Evolutionary conservation across 1,140 invertebrate genomes (phyloP).

Genomic region (Fopius arisanus): DNA sequence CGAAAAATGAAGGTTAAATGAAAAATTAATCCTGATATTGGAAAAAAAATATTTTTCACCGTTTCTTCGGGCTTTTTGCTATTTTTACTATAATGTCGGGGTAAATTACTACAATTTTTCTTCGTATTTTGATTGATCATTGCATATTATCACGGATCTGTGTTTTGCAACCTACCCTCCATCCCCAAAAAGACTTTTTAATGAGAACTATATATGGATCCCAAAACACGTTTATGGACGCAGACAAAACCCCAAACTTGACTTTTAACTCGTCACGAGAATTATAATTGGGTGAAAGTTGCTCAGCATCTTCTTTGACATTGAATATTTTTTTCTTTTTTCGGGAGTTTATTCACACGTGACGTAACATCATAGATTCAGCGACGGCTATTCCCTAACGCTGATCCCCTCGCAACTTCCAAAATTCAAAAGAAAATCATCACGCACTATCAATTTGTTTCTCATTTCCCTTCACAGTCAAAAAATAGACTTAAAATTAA

Average conservation of each 20-base stretch:
- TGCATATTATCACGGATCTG: not conserved
- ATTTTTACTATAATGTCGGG: not conserved
- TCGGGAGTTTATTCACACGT: not conserved
- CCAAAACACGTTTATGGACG: constrained; percentile 2
- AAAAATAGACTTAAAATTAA: too few species aligned
- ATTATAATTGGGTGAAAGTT: constrained; percentile 7
- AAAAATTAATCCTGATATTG: too few species aligned
- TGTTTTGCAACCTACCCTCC: not conserved
- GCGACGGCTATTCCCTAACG: too few species aligned
- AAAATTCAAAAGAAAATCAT: too few species aligned
- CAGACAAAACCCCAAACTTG: not conserved
- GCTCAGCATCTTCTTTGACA: not conserved
- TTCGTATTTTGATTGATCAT: not conserved
- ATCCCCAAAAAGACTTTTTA: not conserved
- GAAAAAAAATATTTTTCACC: too few species aligned
- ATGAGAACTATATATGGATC: constrained; percentile 1
- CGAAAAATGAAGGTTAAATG: too few species aligned
- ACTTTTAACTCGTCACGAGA: constrained; percentile 4
- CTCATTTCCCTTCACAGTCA: too few species aligned
- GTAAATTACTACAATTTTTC: too few species aligned
- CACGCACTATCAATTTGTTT: too few species aligned
- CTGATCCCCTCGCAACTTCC: too few species aligned
- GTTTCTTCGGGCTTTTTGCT: too few species aligned
- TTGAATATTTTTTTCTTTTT: not conserved
- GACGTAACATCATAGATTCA: not conserved